Conservation (phyloP, 1,140 invertebrate genomes). For the Acromyrmex charruanus region DNA sequence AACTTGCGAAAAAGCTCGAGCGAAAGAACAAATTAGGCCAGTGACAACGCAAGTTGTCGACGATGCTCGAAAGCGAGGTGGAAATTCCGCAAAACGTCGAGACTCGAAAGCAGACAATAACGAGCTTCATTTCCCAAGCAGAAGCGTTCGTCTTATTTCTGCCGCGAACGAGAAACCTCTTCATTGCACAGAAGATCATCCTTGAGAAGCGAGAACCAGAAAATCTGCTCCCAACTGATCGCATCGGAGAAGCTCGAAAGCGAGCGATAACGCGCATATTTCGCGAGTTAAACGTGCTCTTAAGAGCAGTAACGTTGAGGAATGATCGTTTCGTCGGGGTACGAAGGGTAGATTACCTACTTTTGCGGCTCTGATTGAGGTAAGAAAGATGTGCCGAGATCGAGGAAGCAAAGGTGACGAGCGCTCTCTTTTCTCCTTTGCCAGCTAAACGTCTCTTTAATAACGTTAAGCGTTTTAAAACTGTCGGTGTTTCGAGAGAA, state of each 20-base stretch:
- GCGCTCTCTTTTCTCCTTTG: neutral
- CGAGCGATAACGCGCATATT: constrained; percentile 22
- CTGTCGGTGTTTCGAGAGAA: neutral
- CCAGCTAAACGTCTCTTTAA: constrained; percentile 31
- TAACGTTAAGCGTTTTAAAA: constrained; percentile 9
- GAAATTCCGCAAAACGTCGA: constrained; percentile 50
- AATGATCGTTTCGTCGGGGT: constrained; percentile 15
- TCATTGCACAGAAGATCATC: constrained; percentile 33
- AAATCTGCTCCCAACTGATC: constrained; percentile 31
- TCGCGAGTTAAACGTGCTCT: constrained; percentile 25
- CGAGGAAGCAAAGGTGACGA: neutral
- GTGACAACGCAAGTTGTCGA: constrained; percentile 31
- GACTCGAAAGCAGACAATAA: constrained; percentile 38
- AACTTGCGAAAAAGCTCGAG: constrained; percentile 30
- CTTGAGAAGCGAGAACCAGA: neutral
- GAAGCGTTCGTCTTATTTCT: constrained; percentile 18
- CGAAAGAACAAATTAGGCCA: constrained; percentile 50
- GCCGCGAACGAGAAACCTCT: constrained; percentile 17
- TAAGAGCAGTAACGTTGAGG: constrained; percentile 24
- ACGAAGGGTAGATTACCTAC: constrained; percentile 13
- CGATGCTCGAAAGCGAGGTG: constrained; percentile 32
- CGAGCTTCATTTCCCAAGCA: constrained; percentile 51
- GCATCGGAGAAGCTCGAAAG: neutral
- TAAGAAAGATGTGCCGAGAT: constrained; percentile 10
- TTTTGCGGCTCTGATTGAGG: constrained; percentile 11